Evolutionary conservation across 2,888 invertebrate species (phyloP), one percentile per base, ranked within the genome.

Genomic region (Sinelater perroti): DNA sequence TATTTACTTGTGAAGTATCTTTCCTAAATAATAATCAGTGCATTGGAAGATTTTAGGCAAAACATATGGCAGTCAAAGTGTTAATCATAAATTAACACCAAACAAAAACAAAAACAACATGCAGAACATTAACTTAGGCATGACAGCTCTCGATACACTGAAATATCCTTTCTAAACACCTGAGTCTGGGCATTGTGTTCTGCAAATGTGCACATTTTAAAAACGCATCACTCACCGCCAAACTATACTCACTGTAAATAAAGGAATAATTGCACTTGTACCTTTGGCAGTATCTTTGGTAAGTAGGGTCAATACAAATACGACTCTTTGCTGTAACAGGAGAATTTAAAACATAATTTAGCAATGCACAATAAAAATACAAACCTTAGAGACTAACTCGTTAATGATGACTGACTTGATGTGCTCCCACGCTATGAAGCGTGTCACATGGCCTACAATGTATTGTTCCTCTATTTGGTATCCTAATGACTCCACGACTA

Each of bases 341-440:
- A n/a, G 7, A n/a, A 1, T 16, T 28, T 28, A 24, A 24, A 14
- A 40, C 17, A 6, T 2, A 14, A 26, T 16, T 16, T n/a, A 14
- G 8, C 13, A 4, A 44, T 26, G 2, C 5, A 47, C 20, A 17
- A 2, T 33, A 3, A 14, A 17, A 10, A 33, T 24, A 62, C 71
- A 58, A 68, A 80, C 80, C 71, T 78, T 70, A 40, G 76, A 75
- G 16, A 80, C 74, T 1, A 80, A 79, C 72, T 80, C 80, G 53
- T 80, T 80, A 7, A 80, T 75, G 1, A 79, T 75, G 8, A 79
- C 63, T 57, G 79, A 78, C 24, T 78, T 67, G 5, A 80, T 70
- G 49, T 71, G 62, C 0, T 72, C 66, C 8, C 72, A 68, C 7
- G 79, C 73, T 11, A 80, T 69, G 54, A 78, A 79, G 3, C 69